Conservation (phyloP, 2,113 vertebrate genomes). For the Numida meleagris region DNA sequence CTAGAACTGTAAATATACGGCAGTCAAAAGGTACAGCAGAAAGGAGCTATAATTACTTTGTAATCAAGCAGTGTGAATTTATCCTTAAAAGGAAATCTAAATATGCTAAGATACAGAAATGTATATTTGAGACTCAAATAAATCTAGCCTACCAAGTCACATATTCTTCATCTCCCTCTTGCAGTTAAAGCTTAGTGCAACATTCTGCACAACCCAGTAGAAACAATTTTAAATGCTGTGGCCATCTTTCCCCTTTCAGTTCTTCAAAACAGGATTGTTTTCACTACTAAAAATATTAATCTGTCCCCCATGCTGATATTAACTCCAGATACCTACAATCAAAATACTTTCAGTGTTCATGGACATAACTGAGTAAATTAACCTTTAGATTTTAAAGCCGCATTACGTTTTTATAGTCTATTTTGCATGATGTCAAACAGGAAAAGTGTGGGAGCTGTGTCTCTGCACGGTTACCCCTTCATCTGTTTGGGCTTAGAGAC, state of each 20-base stretch:
- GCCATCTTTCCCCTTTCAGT: not conserved
- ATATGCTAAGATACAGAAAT: not conserved
- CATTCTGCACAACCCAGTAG: not conserved
- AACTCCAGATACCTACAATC: not conserved
- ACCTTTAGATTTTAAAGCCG: not conserved
- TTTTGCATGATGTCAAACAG: not conserved
- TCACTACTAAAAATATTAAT: not conserved
- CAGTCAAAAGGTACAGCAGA: not conserved
- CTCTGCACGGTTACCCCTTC: not conserved
- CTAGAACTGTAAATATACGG: not conserved
- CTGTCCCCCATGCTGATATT: not conserved
- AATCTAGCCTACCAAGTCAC: not conserved
- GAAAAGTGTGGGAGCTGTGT: not conserved
- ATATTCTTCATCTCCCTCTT: not conserved
- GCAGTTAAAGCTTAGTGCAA: slow-evolving; percentile 15
- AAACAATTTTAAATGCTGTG: not conserved
- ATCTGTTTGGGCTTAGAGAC: not conserved
- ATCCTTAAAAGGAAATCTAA: not conserved
- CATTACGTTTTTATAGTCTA: not conserved
- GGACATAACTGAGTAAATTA: not conserved
- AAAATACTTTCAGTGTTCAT: not conserved
- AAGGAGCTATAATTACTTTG: not conserved
- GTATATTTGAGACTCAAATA: not conserved
- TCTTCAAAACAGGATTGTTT: not conserved
- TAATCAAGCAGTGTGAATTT: not conserved